Evolutionary conservation across 2,797 vertebrate species (phyloP).

Genomic region (Centroberyx gerrardi): DNA sequence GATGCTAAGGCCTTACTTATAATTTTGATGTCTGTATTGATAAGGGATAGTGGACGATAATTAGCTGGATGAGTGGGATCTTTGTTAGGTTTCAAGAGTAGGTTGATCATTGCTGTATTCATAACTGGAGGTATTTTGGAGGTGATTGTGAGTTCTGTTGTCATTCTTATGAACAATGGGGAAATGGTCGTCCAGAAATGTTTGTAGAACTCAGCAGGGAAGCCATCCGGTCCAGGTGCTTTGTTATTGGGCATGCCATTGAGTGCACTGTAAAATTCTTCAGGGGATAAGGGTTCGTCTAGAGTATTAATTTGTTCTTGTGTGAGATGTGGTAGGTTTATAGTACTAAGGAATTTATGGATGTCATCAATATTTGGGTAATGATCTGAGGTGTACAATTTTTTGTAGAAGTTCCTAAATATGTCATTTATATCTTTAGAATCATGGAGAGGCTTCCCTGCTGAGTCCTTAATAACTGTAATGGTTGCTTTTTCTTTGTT

Average conservation of each 20-base stretch:
- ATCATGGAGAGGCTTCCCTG: too few relatives aligned
- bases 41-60: neutral
- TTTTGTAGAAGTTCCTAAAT: neutral
- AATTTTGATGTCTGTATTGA: conserved; percentile 15
- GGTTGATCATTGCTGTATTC: neutral
- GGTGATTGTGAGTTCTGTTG: neutral
- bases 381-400: too few relatives aligned
- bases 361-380: too few relatives aligned
- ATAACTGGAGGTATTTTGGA: neutral
- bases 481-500: too few relatives aligned
- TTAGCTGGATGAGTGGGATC: conserved; percentile 6
- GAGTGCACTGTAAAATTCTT: too few relatives aligned
- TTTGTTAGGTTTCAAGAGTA: conserved; percentile 2
- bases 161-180: neutral
- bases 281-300: neutral
- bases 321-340: neutral
- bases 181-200: neutral
- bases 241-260: too few relatives aligned
- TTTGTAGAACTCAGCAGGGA: too few relatives aligned
- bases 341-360: too few relatives aligned
- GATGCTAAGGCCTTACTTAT: neutral
- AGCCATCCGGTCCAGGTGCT: too few relatives aligned
- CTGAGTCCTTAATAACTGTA: too few relatives aligned
- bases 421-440: too few relatives aligned
- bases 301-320: neutral